phyloP scores from a whole-genome alignment of 2,797 vertebrate species.

The Menidia menidia region DNA sequence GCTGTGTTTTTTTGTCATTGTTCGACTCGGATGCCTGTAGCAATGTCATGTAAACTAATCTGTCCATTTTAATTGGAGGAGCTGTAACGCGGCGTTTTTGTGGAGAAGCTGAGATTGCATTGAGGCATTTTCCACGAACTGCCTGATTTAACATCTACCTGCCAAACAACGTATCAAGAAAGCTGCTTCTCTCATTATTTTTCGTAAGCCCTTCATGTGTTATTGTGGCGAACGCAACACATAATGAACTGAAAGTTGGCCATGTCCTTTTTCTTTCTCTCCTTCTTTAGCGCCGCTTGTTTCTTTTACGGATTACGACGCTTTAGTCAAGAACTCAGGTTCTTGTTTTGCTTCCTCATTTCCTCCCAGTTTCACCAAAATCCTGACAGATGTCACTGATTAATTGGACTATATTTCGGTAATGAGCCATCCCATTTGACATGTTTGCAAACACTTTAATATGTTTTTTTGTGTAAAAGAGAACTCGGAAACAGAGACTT shows the following conservation, averaged over 20 bases:
- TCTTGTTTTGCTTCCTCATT: background rate
- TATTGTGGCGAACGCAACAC: background rate
- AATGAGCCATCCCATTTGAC: background rate
- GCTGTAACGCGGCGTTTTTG: conserved; percentile 12
- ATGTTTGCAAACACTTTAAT: background rate
- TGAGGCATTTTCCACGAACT: background rate
- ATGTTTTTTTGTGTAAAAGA: background rate
- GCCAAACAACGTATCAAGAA: conserved; percentile 9
- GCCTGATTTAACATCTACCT: background rate
- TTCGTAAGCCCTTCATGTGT: background rate
- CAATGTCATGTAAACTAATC: conserved; percentile 32
- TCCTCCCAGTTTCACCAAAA: background rate
- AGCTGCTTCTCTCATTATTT: background rate
- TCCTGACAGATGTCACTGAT: background rate
- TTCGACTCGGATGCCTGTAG: conserved; percentile 7
- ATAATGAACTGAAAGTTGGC: background rate
- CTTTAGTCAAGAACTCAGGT: background rate
- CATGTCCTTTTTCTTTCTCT: background rate
- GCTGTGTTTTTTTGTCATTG: conserved; percentile 31
- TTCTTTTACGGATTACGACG: background rate
- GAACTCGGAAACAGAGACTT: no score
- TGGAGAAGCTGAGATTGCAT: conserved; percentile 8
- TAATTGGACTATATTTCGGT: background rate
- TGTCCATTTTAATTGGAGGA: conserved; percentile 17
- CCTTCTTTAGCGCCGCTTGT: background rate